These are phyloP conservation scores for Leuctra nigra DNA, from an alignment of 2,888 invertebrate species.

Conservation along the genomic window DNA sequence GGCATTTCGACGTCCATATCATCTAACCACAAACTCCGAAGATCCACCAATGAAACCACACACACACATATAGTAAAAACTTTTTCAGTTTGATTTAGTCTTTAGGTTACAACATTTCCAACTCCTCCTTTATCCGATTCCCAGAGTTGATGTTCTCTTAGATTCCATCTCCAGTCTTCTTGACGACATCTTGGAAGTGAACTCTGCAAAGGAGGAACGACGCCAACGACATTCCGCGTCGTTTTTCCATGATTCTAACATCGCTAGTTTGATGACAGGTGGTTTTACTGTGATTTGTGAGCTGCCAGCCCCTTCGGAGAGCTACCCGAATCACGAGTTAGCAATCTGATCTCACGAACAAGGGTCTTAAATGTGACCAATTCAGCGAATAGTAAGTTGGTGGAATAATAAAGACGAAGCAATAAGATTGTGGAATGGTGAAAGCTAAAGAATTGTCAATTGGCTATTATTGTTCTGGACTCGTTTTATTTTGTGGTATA, in stretches of 20 bases:
- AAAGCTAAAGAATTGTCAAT: too few relatives aligned
- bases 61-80: too few relatives aligned
- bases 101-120: conserved; percentile 16
- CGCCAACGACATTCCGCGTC: background rate
- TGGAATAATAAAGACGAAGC: conserved; percentile 19
- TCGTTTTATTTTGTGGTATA: too few relatives aligned
- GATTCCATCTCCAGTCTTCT: too few relatives aligned
- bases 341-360: background rate
- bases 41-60: too few relatives aligned
- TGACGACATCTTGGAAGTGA: too few relatives aligned
- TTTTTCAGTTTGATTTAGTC: too few relatives aligned
- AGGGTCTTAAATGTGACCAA: conserved; percentile 21
- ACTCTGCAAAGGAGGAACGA: too few relatives aligned
- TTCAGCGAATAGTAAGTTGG: conserved; percentile 26
- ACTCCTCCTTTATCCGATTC: conserved; percentile 20
- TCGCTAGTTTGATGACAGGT: conserved; percentile 1
- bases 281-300: conserved; percentile 12
- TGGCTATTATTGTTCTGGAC: too few relatives aligned
- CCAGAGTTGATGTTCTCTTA: background rate
- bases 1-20: too few relatives aligned
- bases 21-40: too few relatives aligned
- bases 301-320: conserved; percentile 2
- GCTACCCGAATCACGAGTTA: background rate
- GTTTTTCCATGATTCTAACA: background rate
- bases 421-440: conserved; percentile 5